A percentile compares a stretch with the other conserved stretches of the same genome.
phyloP scores from a whole-genome alignment of 1,140 invertebrate genomes.

The Diprion similis region DNA sequence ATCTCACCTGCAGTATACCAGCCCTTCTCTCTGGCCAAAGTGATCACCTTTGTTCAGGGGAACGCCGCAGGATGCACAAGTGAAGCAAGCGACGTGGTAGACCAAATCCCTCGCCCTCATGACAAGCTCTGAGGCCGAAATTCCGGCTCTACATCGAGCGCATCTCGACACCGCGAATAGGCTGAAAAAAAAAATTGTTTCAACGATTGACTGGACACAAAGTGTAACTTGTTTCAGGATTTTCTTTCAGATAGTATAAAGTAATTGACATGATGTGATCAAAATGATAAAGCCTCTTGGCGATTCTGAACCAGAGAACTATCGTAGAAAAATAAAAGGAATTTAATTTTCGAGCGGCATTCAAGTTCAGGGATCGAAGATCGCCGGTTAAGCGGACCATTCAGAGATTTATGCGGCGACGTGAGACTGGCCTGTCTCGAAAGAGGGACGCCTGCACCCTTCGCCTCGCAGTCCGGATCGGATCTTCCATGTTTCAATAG shows the following conservation, averaged over 20 bases:
- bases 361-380: too few relatives aligned
- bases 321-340: too few relatives aligned
- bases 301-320: too few relatives aligned
- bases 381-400: too few relatives aligned
- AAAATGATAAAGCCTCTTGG: too few relatives aligned
- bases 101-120: conserved; percentile 89
- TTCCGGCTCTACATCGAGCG: conserved; percentile 81
- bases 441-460: too few relatives aligned
- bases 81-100: conserved; percentile 92
- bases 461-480: too few relatives aligned
- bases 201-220: background rate
- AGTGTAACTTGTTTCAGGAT: background rate
- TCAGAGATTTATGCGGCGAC: too few relatives aligned
- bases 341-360: too few relatives aligned
- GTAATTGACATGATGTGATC: too few relatives aligned
- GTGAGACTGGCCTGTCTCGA: too few relatives aligned
- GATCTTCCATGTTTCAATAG: too few relatives aligned
- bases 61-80: conserved; percentile 83
- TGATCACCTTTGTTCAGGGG: conserved; percentile 85
- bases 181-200: conserved; percentile 59
- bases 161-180: conserved; percentile 83
- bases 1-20: conserved; percentile 76
- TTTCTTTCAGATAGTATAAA: background rate
- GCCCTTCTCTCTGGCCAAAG: conserved; percentile 83
- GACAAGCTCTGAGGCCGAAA: conserved; percentile 89